phyloP scores from a whole-genome alignment of 2,888 invertebrate species.

The Aelia acuminata region DNA sequence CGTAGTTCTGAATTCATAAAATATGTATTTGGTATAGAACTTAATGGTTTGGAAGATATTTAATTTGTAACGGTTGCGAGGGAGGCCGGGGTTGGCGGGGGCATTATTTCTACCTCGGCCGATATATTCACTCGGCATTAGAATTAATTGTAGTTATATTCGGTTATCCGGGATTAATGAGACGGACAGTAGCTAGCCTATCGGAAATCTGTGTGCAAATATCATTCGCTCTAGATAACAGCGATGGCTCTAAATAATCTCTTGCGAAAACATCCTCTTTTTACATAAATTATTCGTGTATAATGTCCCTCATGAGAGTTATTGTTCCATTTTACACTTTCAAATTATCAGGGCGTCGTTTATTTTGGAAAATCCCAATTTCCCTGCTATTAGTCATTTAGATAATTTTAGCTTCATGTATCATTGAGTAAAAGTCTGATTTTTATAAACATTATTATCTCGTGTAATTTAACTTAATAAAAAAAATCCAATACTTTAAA shows the following conservation, averaged over 20 bases:
- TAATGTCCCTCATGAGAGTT: neutral
- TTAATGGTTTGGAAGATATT: neutral
- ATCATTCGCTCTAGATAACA: neutral
- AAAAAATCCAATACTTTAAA: too few relatives aligned
- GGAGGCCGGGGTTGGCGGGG: neutral
- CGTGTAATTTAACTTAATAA: too few relatives aligned
- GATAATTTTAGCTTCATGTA: neutral
- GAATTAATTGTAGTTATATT: neutral
- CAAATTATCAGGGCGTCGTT: neutral
- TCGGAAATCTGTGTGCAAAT: neutral
- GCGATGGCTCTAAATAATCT: neutral
- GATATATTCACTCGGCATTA: neutral
- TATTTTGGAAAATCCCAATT: neutral
- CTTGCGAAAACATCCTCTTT: neutral
- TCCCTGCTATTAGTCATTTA: neutral
- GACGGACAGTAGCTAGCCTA: neutral
- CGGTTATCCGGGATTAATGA: neutral
- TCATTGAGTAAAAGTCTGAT: neutral
- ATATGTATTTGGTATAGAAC: too few relatives aligned
- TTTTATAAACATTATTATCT: too few relatives aligned
- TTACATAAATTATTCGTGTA: neutral
- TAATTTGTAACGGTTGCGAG: neutral
- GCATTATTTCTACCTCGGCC: neutral
- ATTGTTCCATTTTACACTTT: neutral
- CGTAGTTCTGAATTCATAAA: too few relatives aligned